Percentiles rank a stretch among this genome's conserved stretches.
Evolutionary conservation across 2,113 vertebrate genomes (phyloP).

Genomic region (Xiphorhynchus elegans): DNA sequence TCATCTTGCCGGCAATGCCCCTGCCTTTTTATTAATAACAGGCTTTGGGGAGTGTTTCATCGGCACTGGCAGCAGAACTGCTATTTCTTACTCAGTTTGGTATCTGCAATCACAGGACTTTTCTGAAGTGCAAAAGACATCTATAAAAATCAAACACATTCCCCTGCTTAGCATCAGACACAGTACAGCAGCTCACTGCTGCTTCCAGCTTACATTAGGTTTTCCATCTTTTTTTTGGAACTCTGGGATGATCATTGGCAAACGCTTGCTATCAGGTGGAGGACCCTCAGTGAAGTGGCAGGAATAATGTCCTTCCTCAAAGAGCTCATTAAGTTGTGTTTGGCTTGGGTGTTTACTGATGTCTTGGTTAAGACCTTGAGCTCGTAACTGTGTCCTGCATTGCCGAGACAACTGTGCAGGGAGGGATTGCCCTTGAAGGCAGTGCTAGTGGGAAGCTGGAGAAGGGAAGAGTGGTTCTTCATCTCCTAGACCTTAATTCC

Average conservation of each 20-base stretch:
- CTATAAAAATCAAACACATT: slow-evolving; percentile 46
- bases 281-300: not conserved
- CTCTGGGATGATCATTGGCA: accelerated
- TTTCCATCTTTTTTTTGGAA: slow-evolving; percentile 11
- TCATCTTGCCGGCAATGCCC: not conserved
- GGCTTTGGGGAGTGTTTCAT: not conserved
- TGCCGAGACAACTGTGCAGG: not conserved
- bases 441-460: not conserved
- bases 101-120: slow-evolving; percentile 43
- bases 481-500: not conserved
- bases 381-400: not conserved
- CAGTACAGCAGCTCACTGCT: not conserved
- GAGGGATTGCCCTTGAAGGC: not conserved
- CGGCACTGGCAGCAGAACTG: slow-evolving; percentile 18
- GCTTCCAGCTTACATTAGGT: not conserved
- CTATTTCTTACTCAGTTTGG: slow-evolving; percentile 35
- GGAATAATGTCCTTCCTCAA: not conserved
- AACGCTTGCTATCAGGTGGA: not conserved
- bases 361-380: not conserved
- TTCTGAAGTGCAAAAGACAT: slow-evolving; percentile 46
- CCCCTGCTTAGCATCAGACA: slow-evolving; percentile 13
- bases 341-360: not conserved
- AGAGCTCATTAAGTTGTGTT: not conserved
- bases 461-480: not conserved
- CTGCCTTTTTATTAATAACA: slow-evolving; percentile 47